Evolutionary conservation across 2,113 vertebrate species (phyloP), one percentile per base, ranked within the genome.

Genomic region (Hyaena hyaena): DNA sequence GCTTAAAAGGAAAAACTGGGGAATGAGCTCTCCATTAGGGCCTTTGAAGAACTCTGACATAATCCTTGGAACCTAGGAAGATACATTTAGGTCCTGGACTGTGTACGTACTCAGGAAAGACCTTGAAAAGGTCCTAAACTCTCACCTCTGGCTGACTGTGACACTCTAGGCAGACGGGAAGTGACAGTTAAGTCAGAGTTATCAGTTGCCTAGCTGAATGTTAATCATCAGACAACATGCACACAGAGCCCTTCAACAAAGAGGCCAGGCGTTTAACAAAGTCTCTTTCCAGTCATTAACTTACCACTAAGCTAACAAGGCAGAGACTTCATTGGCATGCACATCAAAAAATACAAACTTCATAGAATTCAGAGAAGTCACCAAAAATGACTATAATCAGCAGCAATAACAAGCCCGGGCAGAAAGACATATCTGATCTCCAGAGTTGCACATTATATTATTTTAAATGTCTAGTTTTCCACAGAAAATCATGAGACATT

Each of bases 1-100:
- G 19, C 11, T 74, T 81, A 65, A 82, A 63, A 87, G 28, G 66
- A 65, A 65, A 58, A 55, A 23, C 19, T 88, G 33, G 26, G 17
- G 9, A 68, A 12, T 58, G 61, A 66, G 23, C 43, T 95, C 26
- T 82, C 48, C 48, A 45, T 31, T 76, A 58, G 58, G 23, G 45
- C n/a, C 68, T 96, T 96, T 74, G 87, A 58, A 81, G 81, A 94
- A 28, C 55, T 79, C 15, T 45, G 39, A 23, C 35, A 58, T 91
- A 82, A 17, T 68, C 48, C 24, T 94, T 94, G 17, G 48, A 55
- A 87, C 55, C 23, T 77, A 19, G 16, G 48, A 90, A 63, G 39
- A 66, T 50, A 77, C 53, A 39, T 76, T 24, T n/a, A 23, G 87
- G 14, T 74, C 33, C 39, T 88, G 10, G 71, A 65, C 17, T 76